Base-by-base conservation (phyloP, 2,113 vertebrate species). In the Colaptes auratus region DNA sequence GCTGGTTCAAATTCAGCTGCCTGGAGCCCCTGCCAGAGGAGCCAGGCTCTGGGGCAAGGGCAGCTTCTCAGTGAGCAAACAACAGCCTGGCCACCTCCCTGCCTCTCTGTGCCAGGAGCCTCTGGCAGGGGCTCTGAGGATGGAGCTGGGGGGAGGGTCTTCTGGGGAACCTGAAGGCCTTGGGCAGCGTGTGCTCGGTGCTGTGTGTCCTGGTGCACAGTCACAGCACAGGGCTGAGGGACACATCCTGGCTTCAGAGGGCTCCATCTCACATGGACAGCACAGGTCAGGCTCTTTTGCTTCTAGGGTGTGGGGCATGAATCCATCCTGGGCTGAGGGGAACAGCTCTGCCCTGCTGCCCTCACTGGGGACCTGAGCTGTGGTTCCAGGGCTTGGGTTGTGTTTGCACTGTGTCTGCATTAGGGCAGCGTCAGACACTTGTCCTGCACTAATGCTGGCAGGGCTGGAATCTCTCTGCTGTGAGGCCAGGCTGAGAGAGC, bases 321-420 rank as follows among this genome's bases (percentile, higher is more conserved):
- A 23, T 78, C 66, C 27, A 3, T 31, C 12, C 7, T 9, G 66
- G 52, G n/a, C 4, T 15, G 64, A 30, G 56, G 61, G 61, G 28
- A 5, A 0, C 12, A n/a, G 64, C 36, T 27, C n/a, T 83, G 79
- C 18, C 36, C 23, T 2, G 2, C 36, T 59, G 50, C 12, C 36
- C 48, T 65, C 0, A 0, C 1, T 1, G 35, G 35, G 21, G 21
- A 72, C 8, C 13, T 23, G 3, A 42, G 33, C 66, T 71, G 72
- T 12, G 11, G 20, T 48, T 25, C 52, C 1, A 4, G 12, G 25
- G 44, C 83, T 66, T 1, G 2, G 39, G 39, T 31, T 63, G 7
- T 35, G 21, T 10, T 50, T 44, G 31, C 33, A 7, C 30, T 39
- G 56, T 4, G 21, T 17, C 63, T 79, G 39, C 6, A 2, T 27